Base-by-base conservation (phyloP, 2,113 vertebrate species). In the Chlamydotis undulata region DNA sequence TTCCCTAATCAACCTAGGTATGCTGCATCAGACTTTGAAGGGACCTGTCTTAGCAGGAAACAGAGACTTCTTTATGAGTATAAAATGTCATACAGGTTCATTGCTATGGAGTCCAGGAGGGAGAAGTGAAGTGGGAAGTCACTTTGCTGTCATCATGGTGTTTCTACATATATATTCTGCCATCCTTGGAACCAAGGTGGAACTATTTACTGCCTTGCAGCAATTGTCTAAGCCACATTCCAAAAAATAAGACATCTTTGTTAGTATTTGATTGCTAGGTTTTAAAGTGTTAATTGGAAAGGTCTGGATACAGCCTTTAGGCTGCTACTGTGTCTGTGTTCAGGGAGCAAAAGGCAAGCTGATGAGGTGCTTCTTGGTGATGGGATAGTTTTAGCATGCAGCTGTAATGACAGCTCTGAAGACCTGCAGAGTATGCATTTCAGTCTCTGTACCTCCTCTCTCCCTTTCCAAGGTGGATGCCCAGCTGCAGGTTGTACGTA, bases 401-500 rank as follows among this genome's bases (percentile, higher is more conserved):
- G 50, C 23, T 83, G 49, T 60, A 76, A 22, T 80, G 43, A 35
- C 19, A 68, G 4, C 18, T 73, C 24, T 86, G 65, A 68, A 59
- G 18, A 89, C 23, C 6, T 24, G 19, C 25, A 69, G 43, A 61
- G 4, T 7, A 10, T 31, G 24, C 2, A 13, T 49, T 79, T 80
- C 37, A 56, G 12, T 79, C 16, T 76, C 9, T 50, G 4, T 50
- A 15, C 21, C 21, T 45, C 19, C 10, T 53, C 7, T 79, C 5
- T 86, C n/a, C 37, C 26, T 64, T 80, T 64, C 57, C 26, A 94
- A 99, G 99, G 99, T 99, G 39, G 99, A 99, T 92, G 99, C 99
- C 33, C 99, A 99, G 96, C 97, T 99, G 65, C 99, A 99, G 92
- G 99, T 99, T 60, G 99, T 99, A 47, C 98, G 98, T 84, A 99